These are phyloP conservation scores for Cremastinae sp. DNA, from an alignment of 2,888 invertebrate species.

Conservation along the genomic window DNA sequence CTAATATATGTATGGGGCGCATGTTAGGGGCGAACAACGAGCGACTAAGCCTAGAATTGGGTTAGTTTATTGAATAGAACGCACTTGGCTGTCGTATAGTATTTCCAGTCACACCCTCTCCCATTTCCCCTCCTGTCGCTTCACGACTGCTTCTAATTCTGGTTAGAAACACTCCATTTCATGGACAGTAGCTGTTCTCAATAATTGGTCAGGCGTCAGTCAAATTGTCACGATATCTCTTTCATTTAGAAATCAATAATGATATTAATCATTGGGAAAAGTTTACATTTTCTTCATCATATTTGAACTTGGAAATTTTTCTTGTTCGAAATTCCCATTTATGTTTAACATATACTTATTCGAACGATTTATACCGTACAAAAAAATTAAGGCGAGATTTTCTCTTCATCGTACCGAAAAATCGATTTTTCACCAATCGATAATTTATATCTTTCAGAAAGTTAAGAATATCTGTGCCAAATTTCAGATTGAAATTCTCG, in stretches of 20 bases:
- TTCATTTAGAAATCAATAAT: neutral
- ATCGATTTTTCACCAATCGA: too few relatives aligned
- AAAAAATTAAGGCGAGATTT: too few relatives aligned
- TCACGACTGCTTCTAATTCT: constrained; percentile 23
- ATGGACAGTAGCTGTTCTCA: constrained; percentile 10
- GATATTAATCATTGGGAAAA: too few relatives aligned
- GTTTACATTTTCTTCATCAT: too few relatives aligned
- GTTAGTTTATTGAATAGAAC: neutral
- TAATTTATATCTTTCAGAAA: too few relatives aligned
- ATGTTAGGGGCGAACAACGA: constrained; percentile 17
- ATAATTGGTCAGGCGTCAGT: constrained; percentile 19
- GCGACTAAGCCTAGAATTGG: constrained; percentile 16
- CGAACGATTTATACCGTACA: too few relatives aligned
- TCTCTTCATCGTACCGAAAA: too few relatives aligned
- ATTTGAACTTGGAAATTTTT: too few relatives aligned
- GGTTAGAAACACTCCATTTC: neutral
- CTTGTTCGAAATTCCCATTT: too few relatives aligned
- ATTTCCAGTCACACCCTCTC: neutral
- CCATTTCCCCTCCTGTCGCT: neutral
- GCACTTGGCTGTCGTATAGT: constrained; percentile 1
- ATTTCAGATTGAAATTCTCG: too few relatives aligned
- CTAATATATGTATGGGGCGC: neutral
- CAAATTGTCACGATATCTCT: neutral
- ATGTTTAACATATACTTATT: too few relatives aligned
- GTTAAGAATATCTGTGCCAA: too few relatives aligned